Evolutionary conservation across 2,888 invertebrate species (phyloP).

Genomic region (Rutpela maculata): DNA sequence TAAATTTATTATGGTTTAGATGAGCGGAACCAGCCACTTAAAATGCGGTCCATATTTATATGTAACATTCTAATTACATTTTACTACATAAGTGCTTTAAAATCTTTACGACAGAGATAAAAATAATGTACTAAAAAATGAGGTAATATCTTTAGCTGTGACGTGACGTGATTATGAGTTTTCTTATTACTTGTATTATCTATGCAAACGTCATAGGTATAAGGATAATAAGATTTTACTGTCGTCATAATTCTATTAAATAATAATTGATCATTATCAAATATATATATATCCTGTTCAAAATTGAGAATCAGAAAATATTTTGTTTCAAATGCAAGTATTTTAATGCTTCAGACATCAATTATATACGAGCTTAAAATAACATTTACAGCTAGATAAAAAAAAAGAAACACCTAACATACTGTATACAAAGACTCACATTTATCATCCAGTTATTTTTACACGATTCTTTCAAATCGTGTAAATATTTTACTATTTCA

Average conservation of each 20-base stretch:
- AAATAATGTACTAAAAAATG: neutral
- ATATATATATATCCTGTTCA: too few species aligned
- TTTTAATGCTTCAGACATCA: neutral
- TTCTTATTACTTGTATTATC: neutral
- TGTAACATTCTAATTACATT: slow-evolving; percentile 34
- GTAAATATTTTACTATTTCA: slow-evolving; percentile 20
- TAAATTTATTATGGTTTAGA: slow-evolving; percentile 46
- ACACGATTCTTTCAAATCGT: neutral
- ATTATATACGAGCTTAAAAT: neutral
- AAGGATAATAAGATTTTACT: too few species aligned
- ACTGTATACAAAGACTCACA: neutral
- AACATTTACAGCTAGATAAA: neutral
- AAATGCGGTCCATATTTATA: slow-evolving; percentile 36
- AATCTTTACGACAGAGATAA: neutral
- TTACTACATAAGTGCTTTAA: neutral
- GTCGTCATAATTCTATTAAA: too few species aligned
- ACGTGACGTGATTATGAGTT: neutral
- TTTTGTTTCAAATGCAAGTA: neutral
- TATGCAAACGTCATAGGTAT: neutral
- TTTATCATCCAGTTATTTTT: slow-evolving; percentile 5
- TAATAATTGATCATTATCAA: too few species aligned
- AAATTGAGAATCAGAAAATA: neutral
- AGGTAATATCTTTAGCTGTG: neutral
- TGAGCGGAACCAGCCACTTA: slow-evolving; percentile 53
- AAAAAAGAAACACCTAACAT: neutral